Evolutionary conservation across 2,797 vertebrate species (phyloP).

Genomic region (Menidia menidia): DNA sequence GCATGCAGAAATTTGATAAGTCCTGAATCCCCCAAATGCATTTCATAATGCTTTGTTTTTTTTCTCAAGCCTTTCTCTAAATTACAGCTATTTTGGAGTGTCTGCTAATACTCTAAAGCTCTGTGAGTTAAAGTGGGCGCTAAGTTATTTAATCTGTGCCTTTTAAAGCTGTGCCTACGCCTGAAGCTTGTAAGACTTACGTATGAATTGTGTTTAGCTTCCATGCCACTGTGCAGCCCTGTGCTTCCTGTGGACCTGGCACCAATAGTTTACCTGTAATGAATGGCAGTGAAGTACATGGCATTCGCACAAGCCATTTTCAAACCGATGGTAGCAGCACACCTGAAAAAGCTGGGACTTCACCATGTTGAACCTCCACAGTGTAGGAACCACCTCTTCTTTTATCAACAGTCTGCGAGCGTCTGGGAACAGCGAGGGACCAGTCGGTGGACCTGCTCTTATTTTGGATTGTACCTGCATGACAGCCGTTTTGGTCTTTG

Average conservation of each 20-base stretch:
- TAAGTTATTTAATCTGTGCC: conserved; percentile 19
- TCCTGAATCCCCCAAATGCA: conserved; percentile 56
- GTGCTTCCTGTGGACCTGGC: conserved; percentile 5
- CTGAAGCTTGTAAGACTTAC: conserved; percentile 4
- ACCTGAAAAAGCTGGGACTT: no score
- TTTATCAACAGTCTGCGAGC: no score
- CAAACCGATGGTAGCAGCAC: no score
- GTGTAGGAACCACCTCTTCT: no score
- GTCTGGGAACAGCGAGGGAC: no score
- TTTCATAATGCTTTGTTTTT: conserved; percentile 49
- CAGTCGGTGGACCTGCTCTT: no score
- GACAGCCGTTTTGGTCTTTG: no score
- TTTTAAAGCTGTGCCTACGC: conserved; percentile 18
- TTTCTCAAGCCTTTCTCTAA: conserved; percentile 28
- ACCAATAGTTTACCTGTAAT: background rate
- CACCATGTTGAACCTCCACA: no score
- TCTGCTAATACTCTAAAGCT: conserved; percentile 29
- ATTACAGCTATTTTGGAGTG: conserved; percentile 34
- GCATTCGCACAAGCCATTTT: background rate
- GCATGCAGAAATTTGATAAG: conserved; percentile 47
- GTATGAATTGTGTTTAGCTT: conserved; percentile 8
- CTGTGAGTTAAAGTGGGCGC: conserved; percentile 16
- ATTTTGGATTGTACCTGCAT: no score
- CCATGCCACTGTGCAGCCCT: conserved; percentile 9
- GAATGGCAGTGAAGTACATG: conserved; percentile 7